A percentile compares a stretch with the other conserved stretches of the same genome.
phyloP scores from a whole-genome alignment of 1,140 invertebrate species.

The Trialeurodes vaporariorum region DNA sequence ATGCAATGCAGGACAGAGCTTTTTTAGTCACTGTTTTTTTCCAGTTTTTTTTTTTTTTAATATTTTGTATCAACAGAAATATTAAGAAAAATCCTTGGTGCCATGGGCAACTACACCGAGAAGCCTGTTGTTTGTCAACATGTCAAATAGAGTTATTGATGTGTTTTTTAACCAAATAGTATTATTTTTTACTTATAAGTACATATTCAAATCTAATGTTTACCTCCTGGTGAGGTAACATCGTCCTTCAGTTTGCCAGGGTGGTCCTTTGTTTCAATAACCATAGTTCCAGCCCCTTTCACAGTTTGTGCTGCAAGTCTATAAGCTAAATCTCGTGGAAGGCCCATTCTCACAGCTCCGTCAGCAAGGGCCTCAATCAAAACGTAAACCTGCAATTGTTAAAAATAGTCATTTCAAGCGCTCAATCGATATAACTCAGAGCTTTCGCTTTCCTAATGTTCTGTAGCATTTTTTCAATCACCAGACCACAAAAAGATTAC shows the following conservation, averaged over 20 bases:
- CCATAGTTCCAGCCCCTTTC: conserved; percentile 74
- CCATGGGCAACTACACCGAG: background rate
- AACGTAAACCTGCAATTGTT: conserved; percentile 48
- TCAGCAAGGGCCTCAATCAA: conserved; percentile 47
- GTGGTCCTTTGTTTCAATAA: conserved; percentile 59
- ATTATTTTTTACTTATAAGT: background rate
- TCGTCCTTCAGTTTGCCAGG: conserved; percentile 80
- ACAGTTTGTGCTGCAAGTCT: conserved; percentile 83
- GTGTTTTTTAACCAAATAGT: background rate
- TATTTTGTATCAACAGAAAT: background rate
- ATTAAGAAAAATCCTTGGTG: background rate
- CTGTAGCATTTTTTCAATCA: too few species aligned
- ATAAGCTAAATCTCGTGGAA: conserved; percentile 73
- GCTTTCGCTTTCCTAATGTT: too few species aligned
- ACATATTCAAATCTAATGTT: background rate
- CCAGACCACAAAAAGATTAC: too few species aligned
- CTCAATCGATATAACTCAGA: too few species aligned
- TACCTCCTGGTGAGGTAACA: conserved; percentile 66
- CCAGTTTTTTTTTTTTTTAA: too few species aligned
- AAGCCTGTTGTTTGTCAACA: background rate
- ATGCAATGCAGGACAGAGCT: too few species aligned
- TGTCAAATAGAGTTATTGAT: background rate
- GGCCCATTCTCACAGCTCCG: conserved; percentile 75
- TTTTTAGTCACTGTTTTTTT: background rate
- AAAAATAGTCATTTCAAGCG: too few species aligned